Conservation (phyloP, 2,797 vertebrate genomes). For the Dipus sagitta region DNA sequence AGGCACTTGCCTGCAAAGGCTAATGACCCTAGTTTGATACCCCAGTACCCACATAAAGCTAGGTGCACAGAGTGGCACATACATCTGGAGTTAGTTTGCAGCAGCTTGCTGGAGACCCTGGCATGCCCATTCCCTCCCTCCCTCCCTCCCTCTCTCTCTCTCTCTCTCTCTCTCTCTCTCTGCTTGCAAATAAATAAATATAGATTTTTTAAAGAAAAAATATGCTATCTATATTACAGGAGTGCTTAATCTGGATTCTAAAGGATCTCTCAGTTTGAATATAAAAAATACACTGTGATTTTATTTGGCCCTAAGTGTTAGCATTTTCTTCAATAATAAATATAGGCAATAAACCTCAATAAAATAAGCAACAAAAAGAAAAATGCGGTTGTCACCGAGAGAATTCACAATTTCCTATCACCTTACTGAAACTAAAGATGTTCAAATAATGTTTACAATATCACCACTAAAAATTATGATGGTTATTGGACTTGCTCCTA, state of each 20-base stretch:
- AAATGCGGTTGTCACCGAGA: not conserved
- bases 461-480: not conserved
- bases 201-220: too few relatives aligned
- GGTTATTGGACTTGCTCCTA: not conserved
- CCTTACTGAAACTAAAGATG: not conserved
- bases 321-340: not conserved
- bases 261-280: not conserved
- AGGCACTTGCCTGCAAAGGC: too few relatives aligned
- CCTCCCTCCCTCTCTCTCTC: too few relatives aligned
- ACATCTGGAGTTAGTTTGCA: too few relatives aligned
- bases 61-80: too few relatives aligned
- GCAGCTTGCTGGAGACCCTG: too few relatives aligned
- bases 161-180: too few relatives aligned
- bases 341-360: not conserved
- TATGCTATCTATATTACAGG: fast-evolving
- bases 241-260: not conserved
- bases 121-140: too few relatives aligned
- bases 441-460: not conserved
- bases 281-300: not conserved
- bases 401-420: not conserved
- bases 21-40: too few relatives aligned
- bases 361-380: not conserved
- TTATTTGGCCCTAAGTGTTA: constrained; percentile 32
- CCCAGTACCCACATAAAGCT: too few relatives aligned
- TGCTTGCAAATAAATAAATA: too few relatives aligned